Evolutionary conservation across 2,888 invertebrate species (phyloP), one percentile per base, ranked within the genome.

Genomic region (Dynastes tityus): DNA sequence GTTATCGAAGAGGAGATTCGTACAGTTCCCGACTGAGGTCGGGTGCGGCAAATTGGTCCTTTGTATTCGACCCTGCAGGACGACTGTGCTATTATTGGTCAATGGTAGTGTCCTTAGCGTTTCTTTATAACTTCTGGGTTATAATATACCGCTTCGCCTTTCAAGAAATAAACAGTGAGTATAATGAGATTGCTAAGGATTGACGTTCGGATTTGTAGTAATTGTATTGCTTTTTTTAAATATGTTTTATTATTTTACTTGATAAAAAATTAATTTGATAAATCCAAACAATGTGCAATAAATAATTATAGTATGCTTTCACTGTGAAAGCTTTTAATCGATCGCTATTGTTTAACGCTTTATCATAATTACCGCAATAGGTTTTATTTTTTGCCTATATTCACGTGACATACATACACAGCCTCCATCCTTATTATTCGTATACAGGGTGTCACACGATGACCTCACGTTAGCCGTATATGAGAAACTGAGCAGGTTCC

Each of bases 141-240:
- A 97, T 98, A 91, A 97, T 98, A 89, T 98, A 98, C 92, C 95
- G 98, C 90, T 98, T 98, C 92, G 97, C 98, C 90, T 99, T 99
- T 90, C 96, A 98, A 90, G 98, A 98, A 91, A 98, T 98, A 86
- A 96, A 96, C 89, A 94, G 95, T 93, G 86, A 92, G 93, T 91
- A 79, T 79, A 79, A 49, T 40, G 45, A 32, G 32, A 49, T 63
- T 70, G 49, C 51, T 5, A 13, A 16, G 68, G n/a, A 16, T 70
- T 77, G 3, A 22, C 22, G 13, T 63, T 29, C 32, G 55, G 11
- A 32, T 13, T 8, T 53, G 4, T 22, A 58, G 55, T 58, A 67
- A 13, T 45, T 63, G 11, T 49, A n/a, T 8, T 64, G 5, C 16
- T 63, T 63, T 61, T 37, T 58, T 61, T 51, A 51, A 13, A 53